These are phyloP conservation scores for Nesidiocoris tenuis DNA, from an alignment of 2,888 invertebrate species.

Conservation along the genomic window DNA sequence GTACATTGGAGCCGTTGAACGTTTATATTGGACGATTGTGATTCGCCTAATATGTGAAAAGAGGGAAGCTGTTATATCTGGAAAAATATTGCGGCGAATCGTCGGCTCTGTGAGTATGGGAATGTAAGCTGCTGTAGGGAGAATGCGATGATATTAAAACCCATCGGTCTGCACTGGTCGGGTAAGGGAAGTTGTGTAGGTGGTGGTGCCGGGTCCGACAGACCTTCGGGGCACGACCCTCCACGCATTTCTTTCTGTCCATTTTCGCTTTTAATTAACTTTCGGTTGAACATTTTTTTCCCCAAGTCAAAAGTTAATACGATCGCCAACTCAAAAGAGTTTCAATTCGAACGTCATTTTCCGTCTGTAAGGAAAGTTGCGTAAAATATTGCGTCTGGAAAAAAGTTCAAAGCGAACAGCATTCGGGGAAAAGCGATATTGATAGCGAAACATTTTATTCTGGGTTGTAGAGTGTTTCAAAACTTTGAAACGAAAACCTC, in stretches of 20 bases:
- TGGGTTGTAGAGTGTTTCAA: too few species aligned
- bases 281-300: neutral
- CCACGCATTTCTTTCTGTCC: neutral
- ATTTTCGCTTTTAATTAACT: neutral
- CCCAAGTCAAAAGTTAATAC: neutral
- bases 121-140: neutral
- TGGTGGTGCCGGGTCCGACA: neutral
- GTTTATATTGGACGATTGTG: constrained; percentile 15
- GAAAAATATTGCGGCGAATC: constrained; percentile 20
- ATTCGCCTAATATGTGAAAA: constrained; percentile 13
- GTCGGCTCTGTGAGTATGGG: neutral
- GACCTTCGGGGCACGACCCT: neutral
- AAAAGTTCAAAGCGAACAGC: neutral
- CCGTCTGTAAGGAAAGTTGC: neutral
- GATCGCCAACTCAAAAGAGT: neutral
- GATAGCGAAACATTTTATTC: neutral
- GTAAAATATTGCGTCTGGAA: neutral
- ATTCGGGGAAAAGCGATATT: neutral
- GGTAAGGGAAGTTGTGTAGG: neutral
- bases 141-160: neutral
- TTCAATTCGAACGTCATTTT: neutral
- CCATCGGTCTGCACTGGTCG: neutral
- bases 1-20: neutral
- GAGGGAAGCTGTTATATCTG: neutral
- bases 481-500: neutral